These are phyloP conservation scores for Melopsittacus undulatus DNA, from an alignment of 2,797 vertebrate species.

Conservation along the genomic window DNA sequence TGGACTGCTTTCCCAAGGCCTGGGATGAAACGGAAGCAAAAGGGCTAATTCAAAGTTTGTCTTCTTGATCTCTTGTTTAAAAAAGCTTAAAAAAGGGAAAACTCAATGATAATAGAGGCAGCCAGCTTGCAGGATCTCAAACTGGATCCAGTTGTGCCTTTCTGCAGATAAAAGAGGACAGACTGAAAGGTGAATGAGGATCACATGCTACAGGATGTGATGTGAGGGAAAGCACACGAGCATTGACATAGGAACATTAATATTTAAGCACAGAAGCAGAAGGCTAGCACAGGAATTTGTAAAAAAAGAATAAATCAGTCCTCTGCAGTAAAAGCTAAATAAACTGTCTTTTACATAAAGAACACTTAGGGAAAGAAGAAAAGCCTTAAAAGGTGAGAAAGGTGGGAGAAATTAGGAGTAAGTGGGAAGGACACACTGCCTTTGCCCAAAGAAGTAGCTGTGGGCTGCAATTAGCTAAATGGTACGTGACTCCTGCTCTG, in stretches of 20 bases:
- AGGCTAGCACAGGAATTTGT: not conserved
- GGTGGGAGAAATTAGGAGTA: not conserved
- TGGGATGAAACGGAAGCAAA: not conserved
- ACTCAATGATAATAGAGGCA: not conserved
- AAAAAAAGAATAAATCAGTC: not conserved
- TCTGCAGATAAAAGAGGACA: not conserved
- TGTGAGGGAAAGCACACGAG: not conserved
- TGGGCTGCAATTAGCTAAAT: slow-evolving; percentile 36
- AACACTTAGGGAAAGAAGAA: not conserved
- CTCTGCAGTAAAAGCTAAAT: slow-evolving; percentile 10
- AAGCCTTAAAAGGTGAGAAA: slow-evolving; percentile 27
- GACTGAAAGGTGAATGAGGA: not conserved
- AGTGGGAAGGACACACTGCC: not conserved
- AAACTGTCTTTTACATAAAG: not conserved
- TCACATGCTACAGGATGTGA: not conserved
- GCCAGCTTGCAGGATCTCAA: not conserved
- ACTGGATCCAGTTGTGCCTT: not conserved
- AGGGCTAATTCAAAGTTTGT: not conserved
- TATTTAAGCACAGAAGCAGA: not conserved
- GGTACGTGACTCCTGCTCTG: not conserved
- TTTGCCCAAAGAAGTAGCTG: slow-evolving; percentile 5
- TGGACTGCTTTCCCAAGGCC: not conserved
- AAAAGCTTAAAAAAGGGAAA: not conserved
- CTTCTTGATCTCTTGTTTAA: not conserved
- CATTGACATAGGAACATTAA: not conserved